Percentiles rank a stretch among this genome's conserved stretches.
phyloP scores from a whole-genome alignment of 1,140 invertebrate genomes.

The Eupeodes corollae region DNA sequence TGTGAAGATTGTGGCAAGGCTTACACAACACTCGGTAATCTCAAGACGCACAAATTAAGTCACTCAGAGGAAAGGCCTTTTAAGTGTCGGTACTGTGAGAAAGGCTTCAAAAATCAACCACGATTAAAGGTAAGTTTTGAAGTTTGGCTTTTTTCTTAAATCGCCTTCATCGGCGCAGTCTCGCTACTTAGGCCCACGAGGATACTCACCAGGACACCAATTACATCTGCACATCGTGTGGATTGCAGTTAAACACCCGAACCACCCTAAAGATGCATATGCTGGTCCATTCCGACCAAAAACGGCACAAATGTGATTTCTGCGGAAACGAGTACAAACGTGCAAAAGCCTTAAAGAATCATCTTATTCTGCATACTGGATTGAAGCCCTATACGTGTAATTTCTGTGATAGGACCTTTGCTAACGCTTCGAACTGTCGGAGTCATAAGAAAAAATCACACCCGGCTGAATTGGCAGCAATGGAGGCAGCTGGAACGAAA shows the following conservation, averaged over 20 bases:
- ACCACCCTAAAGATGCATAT: conserved; percentile 40
- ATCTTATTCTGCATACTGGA: conserved; percentile 39
- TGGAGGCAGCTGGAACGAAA: conserved; percentile 25
- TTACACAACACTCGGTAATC: conserved; percentile 37
- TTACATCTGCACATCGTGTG: conserved; percentile 38
- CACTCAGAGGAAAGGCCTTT: conserved; percentile 41
- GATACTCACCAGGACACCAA: conserved; percentile 37
- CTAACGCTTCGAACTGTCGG: conserved; percentile 41
- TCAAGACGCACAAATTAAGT: conserved; percentile 40
- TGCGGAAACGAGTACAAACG: conserved; percentile 33
- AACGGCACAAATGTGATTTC: conserved; percentile 37
- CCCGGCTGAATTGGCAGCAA: conserved; percentile 36
- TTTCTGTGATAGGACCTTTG: conserved; percentile 39
- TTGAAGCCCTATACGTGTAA: conserved; percentile 39
- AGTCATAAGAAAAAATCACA: conserved; percentile 40
- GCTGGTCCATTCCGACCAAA: conserved; percentile 37
- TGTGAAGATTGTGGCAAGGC: conserved; percentile 39
- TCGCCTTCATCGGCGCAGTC: background rate
- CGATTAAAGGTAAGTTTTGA: conserved; percentile 20
- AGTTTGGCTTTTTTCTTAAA: background rate
- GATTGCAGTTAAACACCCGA: conserved; percentile 37
- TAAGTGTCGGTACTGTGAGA: conserved; percentile 37
- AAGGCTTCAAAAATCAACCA: conserved; percentile 34
- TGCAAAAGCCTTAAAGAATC: conserved; percentile 36
- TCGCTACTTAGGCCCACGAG: conserved; percentile 17